phyloP scores from a whole-genome alignment of 2,888 invertebrate species.

The Desoria tigrina region DNA sequence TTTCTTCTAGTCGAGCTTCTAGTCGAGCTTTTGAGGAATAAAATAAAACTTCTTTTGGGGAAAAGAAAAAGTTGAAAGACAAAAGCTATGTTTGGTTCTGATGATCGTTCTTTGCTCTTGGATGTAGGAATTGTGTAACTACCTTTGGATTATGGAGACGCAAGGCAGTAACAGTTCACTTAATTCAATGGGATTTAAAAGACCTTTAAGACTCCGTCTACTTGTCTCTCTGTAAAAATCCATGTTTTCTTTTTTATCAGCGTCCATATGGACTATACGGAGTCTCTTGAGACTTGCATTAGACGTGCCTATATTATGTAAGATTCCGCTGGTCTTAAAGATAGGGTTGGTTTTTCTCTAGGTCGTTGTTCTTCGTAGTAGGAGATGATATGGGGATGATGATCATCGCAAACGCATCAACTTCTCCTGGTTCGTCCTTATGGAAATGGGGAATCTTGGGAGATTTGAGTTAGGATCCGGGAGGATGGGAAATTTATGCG shows the following conservation, averaged over 20 bases:
- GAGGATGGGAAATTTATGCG: conserved; percentile 18
- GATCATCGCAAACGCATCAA: neutral
- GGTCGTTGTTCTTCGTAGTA: too few species aligned
- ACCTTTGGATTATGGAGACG: too few species aligned
- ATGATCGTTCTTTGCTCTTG: too few species aligned
- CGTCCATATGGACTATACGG: conserved; percentile 1
- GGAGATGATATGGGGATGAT: neutral
- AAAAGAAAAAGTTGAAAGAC: too few species aligned
- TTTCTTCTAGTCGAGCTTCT: neutral
- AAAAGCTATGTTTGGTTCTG: neutral
- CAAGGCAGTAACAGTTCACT: conserved; percentile 16
- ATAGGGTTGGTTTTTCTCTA: neutral
- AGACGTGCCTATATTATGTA: neutral
- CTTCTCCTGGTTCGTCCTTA: neutral
- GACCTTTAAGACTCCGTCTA: neutral
- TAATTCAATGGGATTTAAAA: conserved; percentile 26
- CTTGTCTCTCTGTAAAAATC: neutral
- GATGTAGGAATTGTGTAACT: too few species aligned
- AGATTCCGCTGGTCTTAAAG: neutral
- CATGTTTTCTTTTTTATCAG: neutral
- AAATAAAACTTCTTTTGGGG: conserved; percentile 5
- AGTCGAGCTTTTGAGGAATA: neutral
- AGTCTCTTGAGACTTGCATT: neutral
- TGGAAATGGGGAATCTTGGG: neutral
- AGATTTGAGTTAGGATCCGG: neutral